These are phyloP conservation scores for Cotesia typhae DNA, from an alignment of 1,140 invertebrate genomes.

Conservation along the genomic window DNA sequence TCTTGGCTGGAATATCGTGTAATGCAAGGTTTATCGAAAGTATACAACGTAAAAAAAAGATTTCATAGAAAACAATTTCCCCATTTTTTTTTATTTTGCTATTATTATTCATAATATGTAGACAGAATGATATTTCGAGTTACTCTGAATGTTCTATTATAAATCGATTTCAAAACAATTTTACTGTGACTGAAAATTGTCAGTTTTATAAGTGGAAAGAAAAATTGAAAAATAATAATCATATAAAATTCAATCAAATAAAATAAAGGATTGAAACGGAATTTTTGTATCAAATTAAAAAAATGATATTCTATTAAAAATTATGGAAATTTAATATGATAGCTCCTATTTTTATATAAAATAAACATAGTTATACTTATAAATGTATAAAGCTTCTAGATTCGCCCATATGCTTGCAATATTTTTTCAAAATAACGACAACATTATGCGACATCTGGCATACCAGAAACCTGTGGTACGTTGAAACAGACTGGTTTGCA, in stretches of 20 bases:
- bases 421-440: slow-evolving; percentile 44
- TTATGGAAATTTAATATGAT: neutral
- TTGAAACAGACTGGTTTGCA: slow-evolving; percentile 17
- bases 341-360: slow-evolving; percentile 2
- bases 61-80: too few species aligned
- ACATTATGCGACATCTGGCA: slow-evolving; percentile 49
- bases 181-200: neutral
- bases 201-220: too few species aligned
- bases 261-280: too few species aligned
- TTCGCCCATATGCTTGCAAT: slow-evolving; percentile 23
- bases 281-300: too few species aligned
- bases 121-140: neutral
- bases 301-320: neutral
- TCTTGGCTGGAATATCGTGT: slow-evolving; percentile 19
- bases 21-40: neutral
- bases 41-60: neutral
- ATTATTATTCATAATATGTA: neutral
- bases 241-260: too few species aligned
- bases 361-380: neutral
- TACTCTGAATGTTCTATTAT: slow-evolving; percentile 12
- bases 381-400: slow-evolving; percentile 16
- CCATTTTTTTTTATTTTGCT: too few species aligned
- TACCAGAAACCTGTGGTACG: slow-evolving; percentile 9
- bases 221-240: too few species aligned
- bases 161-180: slow-evolving; percentile 9